These are phyloP conservation scores for Aleiodes testaceus DNA, from an alignment of 2,888 invertebrate species.

Conservation along the genomic window DNA sequence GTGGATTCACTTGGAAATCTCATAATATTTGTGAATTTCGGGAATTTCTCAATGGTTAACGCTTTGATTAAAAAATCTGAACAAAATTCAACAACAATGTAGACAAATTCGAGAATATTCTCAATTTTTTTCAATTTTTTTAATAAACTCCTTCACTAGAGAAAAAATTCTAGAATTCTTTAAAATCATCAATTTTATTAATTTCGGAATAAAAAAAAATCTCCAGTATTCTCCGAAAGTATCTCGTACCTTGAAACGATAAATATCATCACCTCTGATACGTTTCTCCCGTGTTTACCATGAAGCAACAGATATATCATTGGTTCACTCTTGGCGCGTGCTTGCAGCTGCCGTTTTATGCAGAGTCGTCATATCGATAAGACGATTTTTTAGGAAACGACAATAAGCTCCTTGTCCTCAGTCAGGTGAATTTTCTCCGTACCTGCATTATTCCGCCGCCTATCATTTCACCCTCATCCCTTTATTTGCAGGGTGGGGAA, in stretches of 20 bases:
- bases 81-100: too few relatives aligned
- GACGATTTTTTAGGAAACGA: slow-evolving; percentile 47
- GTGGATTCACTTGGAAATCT: slow-evolving; percentile 23
- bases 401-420: slow-evolving; percentile 65
- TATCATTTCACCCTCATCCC: slow-evolving; percentile 32
- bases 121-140: too few relatives aligned
- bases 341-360: slow-evolving; percentile 63
- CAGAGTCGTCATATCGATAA: slow-evolving; percentile 60
- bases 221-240: slow-evolving; percentile 13
- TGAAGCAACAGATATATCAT: slow-evolving; percentile 60
- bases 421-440: slow-evolving; percentile 69
- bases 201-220: too few relatives aligned
- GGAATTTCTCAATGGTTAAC: too few relatives aligned
- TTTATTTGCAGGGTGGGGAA: slow-evolving; percentile 34
- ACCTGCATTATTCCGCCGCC: slow-evolving; percentile 48
- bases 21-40: slow-evolving; percentile 22
- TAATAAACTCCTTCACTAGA: too few relatives aligned
- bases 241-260: slow-evolving; percentile 40
- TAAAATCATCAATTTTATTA: too few relatives aligned
- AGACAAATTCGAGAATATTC: too few relatives aligned
- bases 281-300: slow-evolving; percentile 58
- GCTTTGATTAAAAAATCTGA: too few relatives aligned
- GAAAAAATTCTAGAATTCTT: too few relatives aligned
- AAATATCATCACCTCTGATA: slow-evolving; percentile 57
- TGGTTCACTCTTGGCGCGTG: slow-evolving; percentile 68